phyloP scores from a whole-genome alignment of 2,888 invertebrate genomes.

The Lydus trimaculatus region DNA sequence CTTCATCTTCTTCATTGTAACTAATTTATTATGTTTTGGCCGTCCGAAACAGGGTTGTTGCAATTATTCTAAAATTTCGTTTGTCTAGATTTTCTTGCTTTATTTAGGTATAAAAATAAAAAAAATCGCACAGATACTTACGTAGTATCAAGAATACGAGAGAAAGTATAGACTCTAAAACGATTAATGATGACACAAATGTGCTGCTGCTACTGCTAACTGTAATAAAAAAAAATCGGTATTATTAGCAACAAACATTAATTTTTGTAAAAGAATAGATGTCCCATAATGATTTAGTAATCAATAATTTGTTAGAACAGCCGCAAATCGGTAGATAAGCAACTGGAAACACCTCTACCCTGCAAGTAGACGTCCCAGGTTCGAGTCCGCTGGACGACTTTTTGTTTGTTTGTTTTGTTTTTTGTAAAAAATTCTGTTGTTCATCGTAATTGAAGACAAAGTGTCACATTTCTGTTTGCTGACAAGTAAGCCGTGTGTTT shows the following conservation, averaged over 20 bases:
- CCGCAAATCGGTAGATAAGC: too few species aligned
- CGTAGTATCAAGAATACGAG: slow-evolving; percentile 22
- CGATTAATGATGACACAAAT: slow-evolving; percentile 21
- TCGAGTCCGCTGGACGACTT: too few species aligned
- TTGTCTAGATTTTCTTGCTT: too few species aligned
- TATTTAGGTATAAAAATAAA: too few species aligned
- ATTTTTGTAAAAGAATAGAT: neutral
- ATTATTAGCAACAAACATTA: neutral
- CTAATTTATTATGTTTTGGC: slow-evolving; percentile 15
- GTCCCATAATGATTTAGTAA: neutral
- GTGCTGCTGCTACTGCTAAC: slow-evolving; percentile 20
- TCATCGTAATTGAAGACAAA: too few species aligned
- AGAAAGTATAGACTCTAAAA: slow-evolving; percentile 23
- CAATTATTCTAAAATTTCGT: slow-evolving; percentile 24
- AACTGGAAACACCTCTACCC: too few species aligned
- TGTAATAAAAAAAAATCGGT: slow-evolving; percentile 22
- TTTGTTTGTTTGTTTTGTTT: too few species aligned
- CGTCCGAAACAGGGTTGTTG: slow-evolving; percentile 21
- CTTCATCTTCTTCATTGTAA: neutral
- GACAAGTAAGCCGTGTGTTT: too few species aligned
- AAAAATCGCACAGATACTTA: slow-evolving; percentile 13
- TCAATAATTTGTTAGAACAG: too few species aligned
- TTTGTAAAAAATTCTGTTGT: too few species aligned
- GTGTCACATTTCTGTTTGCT: too few species aligned
- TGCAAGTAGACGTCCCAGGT: too few species aligned